Base-by-base conservation (phyloP, 2,888 invertebrate species). In the Blastobasis adustella region DNA sequence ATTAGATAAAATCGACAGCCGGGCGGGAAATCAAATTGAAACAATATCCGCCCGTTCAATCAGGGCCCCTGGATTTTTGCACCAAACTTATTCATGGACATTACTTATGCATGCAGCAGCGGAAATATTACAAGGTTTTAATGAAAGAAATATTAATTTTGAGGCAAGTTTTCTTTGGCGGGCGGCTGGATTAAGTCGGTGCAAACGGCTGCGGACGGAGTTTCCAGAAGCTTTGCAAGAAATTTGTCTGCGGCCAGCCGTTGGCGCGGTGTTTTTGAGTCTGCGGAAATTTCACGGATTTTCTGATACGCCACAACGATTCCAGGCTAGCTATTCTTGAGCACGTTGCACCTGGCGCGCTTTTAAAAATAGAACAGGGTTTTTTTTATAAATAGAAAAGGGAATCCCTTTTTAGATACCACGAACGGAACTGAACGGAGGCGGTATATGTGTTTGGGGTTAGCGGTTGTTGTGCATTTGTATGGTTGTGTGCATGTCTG, bases 101-200 rank as follows among this genome's bases (percentile, higher is more conserved):
- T 89, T 89, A 89, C 87, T 89, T 89, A 89, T 89, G 89, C 89
- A 89, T 89, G 86, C 89, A 89, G 89, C 88, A 82, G 80, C 73
- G 83, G 82, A 89, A 89, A 89, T 87, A 89, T 89, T 89, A 89
- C 89, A 89, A 87, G 85, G 80, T 88, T 88, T 89, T 89, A 89
- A 89, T 89, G 89, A 89, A 89, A 89, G 89, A 89, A 89, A 89
- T 89, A 88, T 88, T 89, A 89, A 88, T 87, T 89, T 87, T 76
- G 73, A 76, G 80, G 84, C 79, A 84, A 88, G 88, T 87, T 87
- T 84, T 82, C 77, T 79, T 73, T 70, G 66, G 67, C 66, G 70
- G 62, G 71, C 49, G 71, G 76, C 73, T 72, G 73, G 80, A 83
- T 84, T 79, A 82, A 84, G 80, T 83, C 65, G 69, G 49, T 51